Evolutionary conservation across 2,113 vertebrate species (phyloP).

Genomic region (Todiramphus saurophagus): DNA sequence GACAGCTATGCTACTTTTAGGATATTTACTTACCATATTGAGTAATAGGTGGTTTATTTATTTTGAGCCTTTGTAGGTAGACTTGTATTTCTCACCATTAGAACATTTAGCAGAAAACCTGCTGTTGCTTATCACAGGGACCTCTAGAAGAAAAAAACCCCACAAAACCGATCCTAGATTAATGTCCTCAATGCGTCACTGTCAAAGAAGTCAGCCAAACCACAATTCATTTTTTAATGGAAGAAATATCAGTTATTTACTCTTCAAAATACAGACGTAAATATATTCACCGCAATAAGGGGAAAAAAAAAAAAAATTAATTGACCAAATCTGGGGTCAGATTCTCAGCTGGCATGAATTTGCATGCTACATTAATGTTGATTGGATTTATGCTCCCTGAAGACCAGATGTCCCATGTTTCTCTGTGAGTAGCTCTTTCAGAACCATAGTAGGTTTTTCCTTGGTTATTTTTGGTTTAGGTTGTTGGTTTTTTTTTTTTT

Average conservation of each 20-base stretch:
- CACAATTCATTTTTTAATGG: not conserved
- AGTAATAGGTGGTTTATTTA: not conserved
- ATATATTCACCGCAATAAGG: not conserved
- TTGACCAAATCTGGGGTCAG: not conserved
- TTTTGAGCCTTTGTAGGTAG: not conserved
- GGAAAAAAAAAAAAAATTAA: not conserved
- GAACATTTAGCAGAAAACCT: not conserved
- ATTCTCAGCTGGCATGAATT: not conserved
- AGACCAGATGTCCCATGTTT: not conserved
- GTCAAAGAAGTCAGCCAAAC: slow-evolving; percentile 7
- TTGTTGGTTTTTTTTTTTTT: no score
- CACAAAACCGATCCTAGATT: not conserved
- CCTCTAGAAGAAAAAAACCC: not conserved
- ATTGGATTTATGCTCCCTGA: not conserved
- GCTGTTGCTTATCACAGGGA: not conserved
- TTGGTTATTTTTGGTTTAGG: not conserved
- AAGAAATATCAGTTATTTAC: not conserved
- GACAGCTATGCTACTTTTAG: not conserved
- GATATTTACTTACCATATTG: not conserved
- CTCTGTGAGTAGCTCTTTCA: not conserved
- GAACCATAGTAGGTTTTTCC: not conserved
- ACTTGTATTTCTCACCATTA: not conserved
- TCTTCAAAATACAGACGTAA: not conserved
- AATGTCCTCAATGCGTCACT: slow-evolving; percentile 1
- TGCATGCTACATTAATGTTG: not conserved